Base-by-base conservation (phyloP, 2,113 vertebrate species). In the Neolamprologus tretocephalus region DNA sequence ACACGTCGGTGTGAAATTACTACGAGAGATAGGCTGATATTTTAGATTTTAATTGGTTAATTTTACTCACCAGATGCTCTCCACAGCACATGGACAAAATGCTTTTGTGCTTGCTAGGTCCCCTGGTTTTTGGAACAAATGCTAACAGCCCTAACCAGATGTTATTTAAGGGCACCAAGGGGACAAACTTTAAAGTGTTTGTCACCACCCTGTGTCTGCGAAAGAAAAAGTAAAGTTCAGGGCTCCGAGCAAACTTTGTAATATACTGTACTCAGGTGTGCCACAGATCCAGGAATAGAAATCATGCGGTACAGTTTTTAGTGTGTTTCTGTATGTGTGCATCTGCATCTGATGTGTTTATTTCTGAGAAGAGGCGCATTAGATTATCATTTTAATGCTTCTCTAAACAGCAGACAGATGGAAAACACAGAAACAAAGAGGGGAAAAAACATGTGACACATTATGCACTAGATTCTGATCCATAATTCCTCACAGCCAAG, bases 131-230 rank as follows among this genome's bases (percentile, higher is more conserved):
- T 80, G 80, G 53, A 93, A 80, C 81, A 91, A 94, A 93, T 90
- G 89, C 37, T 86, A 93, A 61, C 49, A 86, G 57, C 21, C 7
- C 79, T 78, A 88, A 80, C 58, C 92, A 93, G 87, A 92, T 94
- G 94, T 94, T 93, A 90, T 93, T 93, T 87, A 92, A 66, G 40
- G 51, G 40, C 61, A 80, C 84, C 85, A 73, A 4, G 85, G 93
- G 91, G 86, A 87, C 71, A 84, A 79, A 89, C 33, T 86, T 81
- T 86, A 47, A 84, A 82, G 51, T 79, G 23, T 92, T 78, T 85
- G 78, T 45, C 63, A 78, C 51, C 75, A 82, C 53, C 71, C 16
- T 90, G 80, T 83, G 40, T 84, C 86, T 79, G 47, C 26, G 21
- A 42, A 75, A 85, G 51, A 81, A 26, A 83, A 85, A 37, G 21